phyloP scores from a whole-genome alignment of 2,797 vertebrate species.

The Spondyliosoma cantharus region DNA sequence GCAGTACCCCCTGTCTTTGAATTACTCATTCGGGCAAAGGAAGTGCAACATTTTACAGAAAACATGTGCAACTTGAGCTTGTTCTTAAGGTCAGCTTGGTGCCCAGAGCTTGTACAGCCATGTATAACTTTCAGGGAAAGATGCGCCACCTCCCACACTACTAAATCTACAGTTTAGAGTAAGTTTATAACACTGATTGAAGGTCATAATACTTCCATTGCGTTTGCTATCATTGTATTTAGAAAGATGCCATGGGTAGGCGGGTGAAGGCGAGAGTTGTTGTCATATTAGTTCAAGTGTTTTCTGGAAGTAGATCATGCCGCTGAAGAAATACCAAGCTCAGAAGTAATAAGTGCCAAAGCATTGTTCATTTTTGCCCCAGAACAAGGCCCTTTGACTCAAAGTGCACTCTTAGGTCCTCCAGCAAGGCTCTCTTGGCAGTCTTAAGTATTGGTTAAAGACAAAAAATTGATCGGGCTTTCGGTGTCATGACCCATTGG shows the following conservation, averaged over 20 bases:
- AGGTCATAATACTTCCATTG: conserved; percentile 17
- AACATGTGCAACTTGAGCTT: not conserved
- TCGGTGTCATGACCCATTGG: not conserved
- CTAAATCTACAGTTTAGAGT: conserved; percentile 16
- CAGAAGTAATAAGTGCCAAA: conserved; percentile 30
- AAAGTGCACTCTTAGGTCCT: conserved; percentile 25
- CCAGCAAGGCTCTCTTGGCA: conserved; percentile 22
- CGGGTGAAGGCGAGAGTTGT: not conserved
- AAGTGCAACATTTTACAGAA: conserved; percentile 15
- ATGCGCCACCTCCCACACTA: conserved; percentile 21
- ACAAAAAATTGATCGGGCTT: conserved; percentile 23
- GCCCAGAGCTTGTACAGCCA: conserved; percentile 6
- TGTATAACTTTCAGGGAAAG: not conserved
- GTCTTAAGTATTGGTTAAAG: conserved; percentile 34
- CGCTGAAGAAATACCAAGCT: conserved; percentile 28
- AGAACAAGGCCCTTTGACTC: conserved; percentile 17
- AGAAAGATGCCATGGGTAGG: conserved; percentile 9
- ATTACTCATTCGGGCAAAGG: not conserved
- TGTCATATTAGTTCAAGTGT: conserved; percentile 29
- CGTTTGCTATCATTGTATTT: conserved; percentile 16
- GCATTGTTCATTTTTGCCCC: conserved; percentile 17
- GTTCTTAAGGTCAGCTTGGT: not conserved
- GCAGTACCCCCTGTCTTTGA: not conserved
- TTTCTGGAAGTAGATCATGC: conserved; percentile 26
- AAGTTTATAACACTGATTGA: conserved; percentile 28